phyloP scores from a whole-genome alignment of 2,888 invertebrate species.

The Xylophagus ater region DNA sequence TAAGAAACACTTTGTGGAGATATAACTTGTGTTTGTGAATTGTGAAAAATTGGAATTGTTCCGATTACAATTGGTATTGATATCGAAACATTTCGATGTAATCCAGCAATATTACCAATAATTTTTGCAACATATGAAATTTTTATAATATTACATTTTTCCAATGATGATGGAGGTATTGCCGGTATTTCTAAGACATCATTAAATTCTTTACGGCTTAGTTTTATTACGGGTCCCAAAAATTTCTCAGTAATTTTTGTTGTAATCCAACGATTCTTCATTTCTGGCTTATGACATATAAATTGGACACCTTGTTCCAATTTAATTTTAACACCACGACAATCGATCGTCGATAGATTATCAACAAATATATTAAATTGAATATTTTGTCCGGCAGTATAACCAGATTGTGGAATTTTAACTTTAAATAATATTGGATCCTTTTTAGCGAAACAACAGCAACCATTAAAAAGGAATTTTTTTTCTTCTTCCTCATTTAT shows the following conservation, averaged over 20 bases:
- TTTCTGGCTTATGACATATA: constrained; percentile 35
- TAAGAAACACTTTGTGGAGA: too few species aligned
- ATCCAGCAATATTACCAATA: constrained; percentile 43
- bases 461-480: constrained; percentile 48
- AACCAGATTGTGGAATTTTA: constrained; percentile 56
- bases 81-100: constrained; percentile 53
- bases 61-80: constrained; percentile 60
- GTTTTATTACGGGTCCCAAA: constrained; percentile 49
- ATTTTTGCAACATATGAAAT: constrained; percentile 61
- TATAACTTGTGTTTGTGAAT: constrained; percentile 15
- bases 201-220: constrained; percentile 51
- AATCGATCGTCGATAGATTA: constrained; percentile 60
- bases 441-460: too few species aligned
- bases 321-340: constrained; percentile 51
- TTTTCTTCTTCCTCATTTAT: constrained; percentile 52
- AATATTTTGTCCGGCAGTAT: constrained; percentile 64
- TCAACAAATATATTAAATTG: constrained; percentile 58
- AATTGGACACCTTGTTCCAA: constrained; percentile 51
- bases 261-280: constrained; percentile 35
- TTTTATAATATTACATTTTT: constrained; percentile 61
- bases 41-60: constrained; percentile 40
- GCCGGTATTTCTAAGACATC: constrained; percentile 56
- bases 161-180: constrained; percentile 63
- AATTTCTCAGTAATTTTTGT: constrained; percentile 33
- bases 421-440: too few species aligned